Percentiles rank a stretch among this genome's conserved stretches.
Conservation (phyloP, 2,888 invertebrate genomes). For the Phengaris alcon region DNA sequence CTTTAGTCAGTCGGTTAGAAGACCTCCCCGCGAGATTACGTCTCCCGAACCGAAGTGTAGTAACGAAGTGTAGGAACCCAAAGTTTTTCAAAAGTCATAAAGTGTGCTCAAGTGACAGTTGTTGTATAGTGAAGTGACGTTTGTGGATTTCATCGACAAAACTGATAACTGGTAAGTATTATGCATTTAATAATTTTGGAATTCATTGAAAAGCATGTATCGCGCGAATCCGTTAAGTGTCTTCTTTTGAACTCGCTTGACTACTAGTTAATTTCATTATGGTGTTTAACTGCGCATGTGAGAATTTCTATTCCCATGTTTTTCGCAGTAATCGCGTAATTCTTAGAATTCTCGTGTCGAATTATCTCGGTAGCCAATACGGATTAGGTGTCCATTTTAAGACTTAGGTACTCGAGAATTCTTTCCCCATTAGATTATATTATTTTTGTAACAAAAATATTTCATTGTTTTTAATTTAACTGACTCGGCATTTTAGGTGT, state of each 20-base stretch:
- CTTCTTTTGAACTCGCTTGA: conserved; percentile 65
- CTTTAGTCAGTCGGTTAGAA: conserved; percentile 58
- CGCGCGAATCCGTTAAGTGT: conserved; percentile 63
- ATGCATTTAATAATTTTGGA: conserved; percentile 35
- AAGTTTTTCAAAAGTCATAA: conserved; percentile 35
- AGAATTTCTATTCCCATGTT: conserved; percentile 24
- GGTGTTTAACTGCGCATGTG: conserved; percentile 24
- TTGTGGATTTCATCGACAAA: conserved; percentile 11
- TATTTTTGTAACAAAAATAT: too few relatives aligned
- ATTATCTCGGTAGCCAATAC: conserved; percentile 1
- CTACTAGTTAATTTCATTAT: conserved; percentile 45
- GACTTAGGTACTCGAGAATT: conserved; percentile 3
- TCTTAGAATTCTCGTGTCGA: conserved; percentile 37
- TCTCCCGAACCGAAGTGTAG: conserved; percentile 24
- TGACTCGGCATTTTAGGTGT: too few relatives aligned
- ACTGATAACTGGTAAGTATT: conserved; percentile 9
- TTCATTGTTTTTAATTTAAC: too few relatives aligned
- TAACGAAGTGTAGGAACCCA: conserved; percentile 13
- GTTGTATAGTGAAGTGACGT: conserved; percentile 18
- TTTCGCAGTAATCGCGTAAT: conserved; percentile 30
- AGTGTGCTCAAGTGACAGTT: conserved; percentile 24
- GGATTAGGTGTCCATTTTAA: neutral
- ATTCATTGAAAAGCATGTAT: conserved; percentile 55
- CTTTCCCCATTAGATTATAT: neutral
- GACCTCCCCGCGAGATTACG: conserved; percentile 47